Base-by-base conservation (phyloP, 2,797 vertebrate genomes). In the Poliocrania exsul region DNA sequence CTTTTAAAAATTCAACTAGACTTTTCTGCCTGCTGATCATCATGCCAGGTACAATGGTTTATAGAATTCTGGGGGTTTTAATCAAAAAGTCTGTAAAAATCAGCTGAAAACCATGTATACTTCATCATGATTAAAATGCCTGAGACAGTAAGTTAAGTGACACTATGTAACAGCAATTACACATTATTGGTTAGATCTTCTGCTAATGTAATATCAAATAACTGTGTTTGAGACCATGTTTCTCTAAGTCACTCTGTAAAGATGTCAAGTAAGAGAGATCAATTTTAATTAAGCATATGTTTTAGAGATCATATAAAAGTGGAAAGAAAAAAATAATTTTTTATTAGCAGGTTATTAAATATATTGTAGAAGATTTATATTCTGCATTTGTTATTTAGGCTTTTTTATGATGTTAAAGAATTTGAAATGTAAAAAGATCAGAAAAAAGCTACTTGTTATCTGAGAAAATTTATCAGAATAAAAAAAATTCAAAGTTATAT, bases 251-350 rank as follows among this genome's bases (percentile, higher is more conserved):
- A 78, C 9, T 93, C 81, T 77, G 71, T 96, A 97, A 97, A 97
- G 86, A 96, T 94, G 96, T 95, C 96, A 96, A 95, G 96, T 95
- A 93, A 61, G 91, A 86, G 85, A 97, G 94, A 97, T 97, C 92
- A 96, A 95, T 95, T 97, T 97, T 96, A 98, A 97, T 97, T 97
- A 97, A 97, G 93, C 86, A 88, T 62, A 90, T 94, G 90, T 94
- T 93, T 95, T 96, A 94, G 93, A 92, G 93, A 95, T 96, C 82
- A 95, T 96, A 92, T 77, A 93, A 85, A 97, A 92, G 69, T 85
- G 51, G 61, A 96, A 92, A 91, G 86, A 95, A 93, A 93, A 93
- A 91, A 93, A 66, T 50, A 62, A n/a, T 47, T 70, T 33, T 96
- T 97, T 79, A 79, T 51, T 77, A 94, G 60, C 80, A 86, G 49